Conservation (phyloP, 1,140 invertebrate genomes). For the Cydia fagiglandana region DNA sequence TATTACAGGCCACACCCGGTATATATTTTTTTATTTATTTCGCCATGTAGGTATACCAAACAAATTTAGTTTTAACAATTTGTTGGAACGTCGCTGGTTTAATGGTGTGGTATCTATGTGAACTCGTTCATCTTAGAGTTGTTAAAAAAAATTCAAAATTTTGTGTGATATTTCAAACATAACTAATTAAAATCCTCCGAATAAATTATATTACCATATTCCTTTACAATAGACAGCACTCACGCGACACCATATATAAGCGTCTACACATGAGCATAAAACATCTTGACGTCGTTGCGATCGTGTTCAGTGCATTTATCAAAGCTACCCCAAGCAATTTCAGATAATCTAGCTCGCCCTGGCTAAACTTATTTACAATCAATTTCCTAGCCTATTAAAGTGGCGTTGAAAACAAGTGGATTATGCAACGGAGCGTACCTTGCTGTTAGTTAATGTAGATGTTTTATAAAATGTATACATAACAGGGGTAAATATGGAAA, state of each 20-base stretch:
- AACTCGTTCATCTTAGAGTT: too few relatives aligned
- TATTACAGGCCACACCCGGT: too few relatives aligned
- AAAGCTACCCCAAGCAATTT: conserved; percentile 32
- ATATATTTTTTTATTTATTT: too few relatives aligned
- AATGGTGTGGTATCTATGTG: too few relatives aligned
- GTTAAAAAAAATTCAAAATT: too few relatives aligned
- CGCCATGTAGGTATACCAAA: too few relatives aligned
- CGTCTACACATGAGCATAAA: neutral
- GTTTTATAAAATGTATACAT: neutral
- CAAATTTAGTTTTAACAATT: too few relatives aligned
- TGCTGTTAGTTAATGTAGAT: neutral
- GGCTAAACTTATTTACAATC: conserved; percentile 33
- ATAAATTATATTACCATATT: neutral
- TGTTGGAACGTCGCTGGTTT: too few relatives aligned
- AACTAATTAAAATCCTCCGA: neutral
- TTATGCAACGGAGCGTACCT: conserved; percentile 18
- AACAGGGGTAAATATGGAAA: neutral
- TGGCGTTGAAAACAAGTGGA: conserved; percentile 32
- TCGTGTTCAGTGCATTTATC: conserved; percentile 31
- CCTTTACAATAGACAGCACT: neutral
- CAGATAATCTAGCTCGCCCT: conserved; percentile 25
- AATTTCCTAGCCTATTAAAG: conserved; percentile 33
- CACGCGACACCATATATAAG: conserved; percentile 16
- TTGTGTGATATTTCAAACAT: too few relatives aligned
- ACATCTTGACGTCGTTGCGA: conserved; percentile 9